These are phyloP conservation scores for Macrophya annulata DNA, from an alignment of 2,888 invertebrate species.

Conservation along the genomic window DNA sequence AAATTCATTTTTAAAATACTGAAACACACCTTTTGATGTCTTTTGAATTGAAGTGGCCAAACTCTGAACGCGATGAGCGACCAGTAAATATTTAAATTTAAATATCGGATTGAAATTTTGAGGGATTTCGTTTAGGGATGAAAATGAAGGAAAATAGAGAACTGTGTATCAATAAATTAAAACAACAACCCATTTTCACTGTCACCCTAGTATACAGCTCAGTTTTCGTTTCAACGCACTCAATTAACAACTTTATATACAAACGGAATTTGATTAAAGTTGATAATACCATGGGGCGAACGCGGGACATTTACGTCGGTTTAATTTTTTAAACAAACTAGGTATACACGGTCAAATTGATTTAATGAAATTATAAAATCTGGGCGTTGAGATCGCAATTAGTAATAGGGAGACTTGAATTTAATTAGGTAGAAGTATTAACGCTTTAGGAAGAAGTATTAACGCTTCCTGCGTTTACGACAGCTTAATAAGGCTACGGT, in stretches of 20 bases:
- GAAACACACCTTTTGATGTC: not conserved
- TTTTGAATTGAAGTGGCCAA: not conserved
- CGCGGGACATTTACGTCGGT: not conserved
- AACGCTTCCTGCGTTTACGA: not conserved
- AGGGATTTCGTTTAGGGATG: not conserved
- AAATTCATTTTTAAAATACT: not conserved
- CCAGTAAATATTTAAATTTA: not conserved
- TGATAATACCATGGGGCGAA: slow-evolving; percentile 1
- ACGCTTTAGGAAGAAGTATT: not conserved
- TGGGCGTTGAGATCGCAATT: slow-evolving; percentile 7
- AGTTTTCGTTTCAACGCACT: not conserved
- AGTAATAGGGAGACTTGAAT: not conserved
- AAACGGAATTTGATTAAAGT: not conserved
- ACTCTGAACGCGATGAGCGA: not conserved
- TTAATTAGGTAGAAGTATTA: slow-evolving; percentile 4
- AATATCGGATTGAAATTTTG: not conserved
- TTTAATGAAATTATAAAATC: not conserved
- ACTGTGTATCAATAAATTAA: not conserved
- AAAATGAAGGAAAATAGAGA: not conserved
- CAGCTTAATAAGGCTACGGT: not conserved
- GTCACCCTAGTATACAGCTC: not conserved
- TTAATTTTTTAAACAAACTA: not conserved
- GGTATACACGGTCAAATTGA: not conserved
- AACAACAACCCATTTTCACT: not conserved
- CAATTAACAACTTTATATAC: not conserved